Conservation (phyloP, 2,113 vertebrate genomes). For the Equus quagga region DNA sequence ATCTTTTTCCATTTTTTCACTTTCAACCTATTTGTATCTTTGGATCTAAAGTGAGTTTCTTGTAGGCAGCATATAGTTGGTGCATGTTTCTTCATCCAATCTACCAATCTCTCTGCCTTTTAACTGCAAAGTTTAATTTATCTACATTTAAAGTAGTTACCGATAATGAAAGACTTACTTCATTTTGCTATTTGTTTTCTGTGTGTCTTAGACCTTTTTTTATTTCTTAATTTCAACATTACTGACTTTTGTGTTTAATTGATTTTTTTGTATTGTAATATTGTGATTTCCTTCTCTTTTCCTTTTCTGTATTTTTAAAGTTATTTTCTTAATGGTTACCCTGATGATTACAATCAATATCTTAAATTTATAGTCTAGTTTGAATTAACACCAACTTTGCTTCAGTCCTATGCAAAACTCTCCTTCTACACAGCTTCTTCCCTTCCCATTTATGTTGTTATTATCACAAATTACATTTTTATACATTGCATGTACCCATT, state of each 20-base stretch:
- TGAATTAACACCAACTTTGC: background rate
- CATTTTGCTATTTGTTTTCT: conserved; percentile 19
- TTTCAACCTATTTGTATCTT: background rate
- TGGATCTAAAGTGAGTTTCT: background rate
- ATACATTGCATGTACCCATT: background rate
- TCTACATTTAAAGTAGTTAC: conserved; percentile 30
- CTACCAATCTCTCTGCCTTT: background rate
- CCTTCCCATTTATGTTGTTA: background rate
- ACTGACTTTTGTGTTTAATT: background rate
- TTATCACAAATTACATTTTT: conserved; percentile 19
- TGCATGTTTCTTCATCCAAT: background rate
- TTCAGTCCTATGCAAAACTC: background rate
- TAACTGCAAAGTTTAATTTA: background rate
- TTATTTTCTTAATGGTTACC: conserved; percentile 38
- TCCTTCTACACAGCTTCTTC: background rate
- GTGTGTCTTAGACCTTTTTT: background rate
- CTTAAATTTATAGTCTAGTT: conserved; percentile 38
- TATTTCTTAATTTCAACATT: background rate
- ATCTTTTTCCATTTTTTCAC: background rate
- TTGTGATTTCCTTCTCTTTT: conserved; percentile 11
- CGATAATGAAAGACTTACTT: background rate
- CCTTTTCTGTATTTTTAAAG: background rate
- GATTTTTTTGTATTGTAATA: conserved; percentile 31
- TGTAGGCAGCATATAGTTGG: background rate
- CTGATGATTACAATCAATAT: background rate